Evolutionary conservation across 2,888 invertebrate species (phyloP).

Genomic region (Cinara cedri): DNA sequence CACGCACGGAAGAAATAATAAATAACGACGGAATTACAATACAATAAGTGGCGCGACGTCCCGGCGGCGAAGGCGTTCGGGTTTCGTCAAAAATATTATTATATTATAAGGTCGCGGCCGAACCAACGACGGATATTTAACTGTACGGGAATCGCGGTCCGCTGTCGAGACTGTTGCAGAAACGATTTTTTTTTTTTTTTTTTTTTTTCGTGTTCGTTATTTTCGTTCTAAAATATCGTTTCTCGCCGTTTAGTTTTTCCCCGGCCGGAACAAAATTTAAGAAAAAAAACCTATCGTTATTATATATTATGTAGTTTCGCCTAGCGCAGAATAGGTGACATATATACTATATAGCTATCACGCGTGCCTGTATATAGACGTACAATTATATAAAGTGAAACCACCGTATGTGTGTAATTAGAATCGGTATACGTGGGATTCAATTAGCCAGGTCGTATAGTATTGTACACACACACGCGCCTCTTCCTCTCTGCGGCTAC

Average conservation of each 20-base stretch:
- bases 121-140: not conserved
- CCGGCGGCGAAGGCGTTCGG: not conserved
- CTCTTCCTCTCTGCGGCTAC: conserved; percentile 17
- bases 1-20: not conserved
- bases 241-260: not conserved
- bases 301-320: too few species aligned
- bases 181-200: too few species aligned
- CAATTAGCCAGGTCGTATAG: conserved; percentile 34
- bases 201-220: not conserved
- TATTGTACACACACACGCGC: conserved; percentile 43
- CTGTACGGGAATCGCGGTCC: not conserved
- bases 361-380: not conserved
- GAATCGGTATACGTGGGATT: conserved; percentile 50
- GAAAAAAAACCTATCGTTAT: not conserved
- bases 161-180: too few species aligned
- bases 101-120: too few species aligned
- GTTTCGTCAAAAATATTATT: not conserved
- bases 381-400: not conserved
- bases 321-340: too few species aligned
- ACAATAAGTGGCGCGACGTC: conserved; percentile 9
- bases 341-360: too few species aligned
- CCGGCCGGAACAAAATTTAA: too few species aligned
- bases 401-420: conserved; percentile 18
- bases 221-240: not conserved
- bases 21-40: conserved; percentile 1